Percentiles rank a stretch among this genome's conserved stretches.
Evolutionary conservation across 2,888 invertebrate species (phyloP).

Genomic region (Thereva unica): DNA sequence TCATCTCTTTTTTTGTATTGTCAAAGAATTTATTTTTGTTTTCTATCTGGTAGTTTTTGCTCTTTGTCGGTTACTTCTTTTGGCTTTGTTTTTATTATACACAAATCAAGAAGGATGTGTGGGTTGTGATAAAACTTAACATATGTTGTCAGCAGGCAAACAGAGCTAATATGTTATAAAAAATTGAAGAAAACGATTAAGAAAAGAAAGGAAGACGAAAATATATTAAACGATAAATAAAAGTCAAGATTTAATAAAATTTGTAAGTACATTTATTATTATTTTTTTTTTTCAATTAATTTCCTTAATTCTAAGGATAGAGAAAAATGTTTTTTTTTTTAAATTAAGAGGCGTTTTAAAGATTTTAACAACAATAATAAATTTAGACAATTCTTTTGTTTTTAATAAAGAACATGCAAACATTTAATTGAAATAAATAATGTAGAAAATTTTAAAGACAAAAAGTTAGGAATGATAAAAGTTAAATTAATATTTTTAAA

Average conservation of each 20-base stretch:
- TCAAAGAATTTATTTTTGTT: constrained; percentile 26
- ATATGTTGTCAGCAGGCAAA: no score
- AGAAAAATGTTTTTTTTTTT: constrained; percentile 1
- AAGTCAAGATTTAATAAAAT: no score
- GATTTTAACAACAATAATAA: constrained; percentile 12
- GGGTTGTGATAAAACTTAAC: no score
- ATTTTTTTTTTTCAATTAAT: no score
- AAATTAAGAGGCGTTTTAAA: neutral
- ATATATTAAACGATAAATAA: no score
- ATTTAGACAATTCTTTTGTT: neutral
- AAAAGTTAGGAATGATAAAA: neutral
- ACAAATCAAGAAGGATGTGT: no score
- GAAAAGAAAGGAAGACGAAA: no score
- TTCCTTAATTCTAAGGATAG: no score
- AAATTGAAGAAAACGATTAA: no score
- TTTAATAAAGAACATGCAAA: neutral
- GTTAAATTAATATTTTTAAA: constrained; percentile 6
- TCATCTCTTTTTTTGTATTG: constrained; percentile 28
- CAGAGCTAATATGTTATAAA: no score
- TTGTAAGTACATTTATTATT: no score
- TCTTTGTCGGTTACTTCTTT: constrained; percentile 7
- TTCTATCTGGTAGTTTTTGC: constrained; percentile 28
- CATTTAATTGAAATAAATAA: constrained; percentile 17
- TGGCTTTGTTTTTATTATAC: neutral
- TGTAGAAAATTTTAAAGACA: neutral